These are phyloP conservation scores for Phyllotis vaccarum DNA, from an alignment of 2,797 vertebrate genomes.

Conservation along the genomic window DNA sequence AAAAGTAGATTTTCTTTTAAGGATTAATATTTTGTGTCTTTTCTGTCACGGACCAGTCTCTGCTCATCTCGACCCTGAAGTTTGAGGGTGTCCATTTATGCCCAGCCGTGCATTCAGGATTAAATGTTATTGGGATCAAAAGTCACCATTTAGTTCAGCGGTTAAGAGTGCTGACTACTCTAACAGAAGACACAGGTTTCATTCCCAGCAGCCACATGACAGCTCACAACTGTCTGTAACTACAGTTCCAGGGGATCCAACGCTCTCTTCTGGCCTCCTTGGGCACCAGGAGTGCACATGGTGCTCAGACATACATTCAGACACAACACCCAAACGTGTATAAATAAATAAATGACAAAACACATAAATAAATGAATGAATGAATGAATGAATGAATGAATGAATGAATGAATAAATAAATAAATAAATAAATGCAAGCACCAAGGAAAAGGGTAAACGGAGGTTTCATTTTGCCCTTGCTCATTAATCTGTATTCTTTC, in stretches of 20 bases:
- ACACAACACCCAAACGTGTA: neutral
- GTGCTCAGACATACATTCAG: neutral
- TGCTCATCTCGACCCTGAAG: neutral
- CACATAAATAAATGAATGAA: neutral
- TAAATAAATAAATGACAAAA: neutral
- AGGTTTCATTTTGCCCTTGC: neutral
- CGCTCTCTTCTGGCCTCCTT: neutral
- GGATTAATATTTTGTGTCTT: constrained; percentile 23
- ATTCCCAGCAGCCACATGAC: neutral
- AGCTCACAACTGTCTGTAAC: neutral
- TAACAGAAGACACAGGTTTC: neutral
- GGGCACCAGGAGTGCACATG: neutral
- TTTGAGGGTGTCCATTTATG: constrained; percentile 18
- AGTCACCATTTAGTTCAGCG: neutral
- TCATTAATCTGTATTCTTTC: constrained; percentile 1
- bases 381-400: neutral
- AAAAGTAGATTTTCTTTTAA: neutral
- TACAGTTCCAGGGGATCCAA: neutral
- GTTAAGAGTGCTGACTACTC: neutral
- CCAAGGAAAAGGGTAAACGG: neutral
- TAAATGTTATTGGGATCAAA: neutral
- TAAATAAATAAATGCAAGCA: neutral
- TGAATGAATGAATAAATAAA: neutral
- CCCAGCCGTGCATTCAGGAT: neutral
- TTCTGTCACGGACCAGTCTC: neutral